phyloP scores from a whole-genome alignment of 2,888 invertebrate species.

The Lymantria monacha region DNA sequence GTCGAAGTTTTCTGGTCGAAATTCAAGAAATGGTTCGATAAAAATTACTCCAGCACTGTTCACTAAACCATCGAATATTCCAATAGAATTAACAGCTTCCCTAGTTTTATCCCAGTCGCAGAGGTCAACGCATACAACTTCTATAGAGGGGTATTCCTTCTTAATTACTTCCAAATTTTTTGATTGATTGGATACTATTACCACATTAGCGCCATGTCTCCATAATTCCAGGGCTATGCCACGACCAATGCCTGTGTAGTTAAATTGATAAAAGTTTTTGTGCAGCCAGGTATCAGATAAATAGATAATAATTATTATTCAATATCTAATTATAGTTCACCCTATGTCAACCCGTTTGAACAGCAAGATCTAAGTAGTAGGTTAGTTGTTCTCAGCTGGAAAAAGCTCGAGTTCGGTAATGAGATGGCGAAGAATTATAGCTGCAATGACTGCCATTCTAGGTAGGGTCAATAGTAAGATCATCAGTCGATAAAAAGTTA shows the following conservation, averaged over 20 bases:
- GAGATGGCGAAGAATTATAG: no score
- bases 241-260: conserved; percentile 85
- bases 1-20: conserved; percentile 87
- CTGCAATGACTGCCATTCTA: no score
- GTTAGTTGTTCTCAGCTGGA: no score
- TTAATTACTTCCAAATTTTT: conserved; percentile 84
- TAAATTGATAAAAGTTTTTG: neutral
- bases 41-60: conserved; percentile 92
- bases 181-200: conserved; percentile 87
- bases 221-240: conserved; percentile 86
- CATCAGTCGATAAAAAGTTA: no score
- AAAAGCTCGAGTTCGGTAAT: no score
- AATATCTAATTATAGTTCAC: no score
- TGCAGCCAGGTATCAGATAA: neutral
- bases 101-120: conserved; percentile 88
- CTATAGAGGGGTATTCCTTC: conserved; percentile 81
- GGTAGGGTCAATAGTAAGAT: no score
- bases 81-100: conserved; percentile 75
- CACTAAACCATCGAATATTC: conserved; percentile 89
- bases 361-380: no score
- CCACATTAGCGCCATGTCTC: conserved; percentile 86
- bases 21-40: conserved; percentile 86
- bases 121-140: conserved; percentile 86
- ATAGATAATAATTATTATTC: neutral
- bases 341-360: no score